phyloP scores from a whole-genome alignment of 2,797 vertebrate species.

The Trematomus bernacchii region DNA sequence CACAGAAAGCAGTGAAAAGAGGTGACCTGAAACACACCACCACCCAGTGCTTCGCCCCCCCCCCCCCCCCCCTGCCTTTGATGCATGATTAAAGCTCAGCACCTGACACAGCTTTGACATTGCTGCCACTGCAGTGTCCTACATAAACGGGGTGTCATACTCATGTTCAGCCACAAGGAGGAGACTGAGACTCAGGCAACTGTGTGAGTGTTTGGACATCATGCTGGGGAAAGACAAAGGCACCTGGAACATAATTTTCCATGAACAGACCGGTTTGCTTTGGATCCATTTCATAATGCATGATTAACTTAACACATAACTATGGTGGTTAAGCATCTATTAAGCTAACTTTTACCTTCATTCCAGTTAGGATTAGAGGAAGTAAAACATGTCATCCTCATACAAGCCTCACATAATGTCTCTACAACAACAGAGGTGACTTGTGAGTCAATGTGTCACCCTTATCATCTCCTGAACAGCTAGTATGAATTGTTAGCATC shows the following conservation, averaged over 20 bases:
- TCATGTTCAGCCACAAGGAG: constrained; percentile 71
- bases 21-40: constrained; percentile 8
- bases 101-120: constrained; percentile 64
- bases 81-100: constrained; percentile 51
- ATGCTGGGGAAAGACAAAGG: constrained; percentile 20
- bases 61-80: constrained; percentile 19
- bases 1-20: background rate
- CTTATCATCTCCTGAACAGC: too few species aligned
- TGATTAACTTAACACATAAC: constrained; percentile 2
- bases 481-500: too few species aligned
- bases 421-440: constrained; percentile 1
- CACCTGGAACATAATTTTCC: constrained; percentile 40
- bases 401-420: constrained; percentile 19
- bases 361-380: constrained; percentile 11
- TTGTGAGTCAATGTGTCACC: background rate
- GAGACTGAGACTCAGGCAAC: constrained; percentile 45
- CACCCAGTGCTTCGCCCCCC: background rate
- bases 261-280: constrained; percentile 11
- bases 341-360: constrained; percentile 3
- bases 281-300: constrained; percentile 23
- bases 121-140: constrained; percentile 75
- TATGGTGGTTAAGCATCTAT: constrained; percentile 1
- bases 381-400: constrained; percentile 20
- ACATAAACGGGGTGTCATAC: constrained; percentile 43
- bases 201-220: background rate